Percentiles rank a stretch among this genome's conserved stretches.
These are phyloP conservation scores for Drosophila tristis DNA, from an alignment of 1,140 invertebrate species.

Conservation along the genomic window DNA sequence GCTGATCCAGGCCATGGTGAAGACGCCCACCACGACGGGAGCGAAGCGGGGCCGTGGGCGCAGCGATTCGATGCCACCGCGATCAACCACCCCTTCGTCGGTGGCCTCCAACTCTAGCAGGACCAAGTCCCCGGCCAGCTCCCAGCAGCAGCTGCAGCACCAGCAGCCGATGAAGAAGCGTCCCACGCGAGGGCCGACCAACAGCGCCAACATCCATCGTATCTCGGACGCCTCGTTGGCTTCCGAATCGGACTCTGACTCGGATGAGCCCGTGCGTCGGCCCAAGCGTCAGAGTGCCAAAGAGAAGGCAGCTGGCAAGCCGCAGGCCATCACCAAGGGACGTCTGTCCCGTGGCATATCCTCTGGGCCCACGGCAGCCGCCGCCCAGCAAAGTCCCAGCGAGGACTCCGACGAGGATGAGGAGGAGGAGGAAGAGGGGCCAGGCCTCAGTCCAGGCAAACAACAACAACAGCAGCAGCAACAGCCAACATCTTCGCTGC, in stretches of 20 bases:
- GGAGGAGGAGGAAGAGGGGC: slow-evolving; percentile 37
- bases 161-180: slow-evolving; percentile 65
- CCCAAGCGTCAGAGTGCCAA: slow-evolving; percentile 73
- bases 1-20: slow-evolving; percentile 28
- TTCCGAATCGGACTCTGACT: slow-evolving; percentile 87
- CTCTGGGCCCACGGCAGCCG: slow-evolving; percentile 18
- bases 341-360: slow-evolving; percentile 1
- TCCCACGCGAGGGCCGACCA: slow-evolving; percentile 57
- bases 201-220: slow-evolving; percentile 62
- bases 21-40: slow-evolving; percentile 41
- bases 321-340: slow-evolving; percentile 9
- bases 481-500: slow-evolving; percentile 34
- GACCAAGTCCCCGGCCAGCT: slow-evolving; percentile 87
- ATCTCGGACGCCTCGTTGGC: slow-evolving; percentile 86
- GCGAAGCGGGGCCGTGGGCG: slow-evolving; percentile 84
- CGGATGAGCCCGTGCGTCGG: slow-evolving; percentile 85
- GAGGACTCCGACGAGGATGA: slow-evolving; percentile 62
- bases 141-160: slow-evolving; percentile 84
- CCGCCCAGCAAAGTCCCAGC: slow-evolving; percentile 23
- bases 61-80: slow-evolving; percentile 84
- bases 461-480: slow-evolving; percentile 51
- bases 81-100: slow-evolving; percentile 87
- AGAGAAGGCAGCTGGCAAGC: slow-evolving; percentile 19
- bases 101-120: slow-evolving; percentile 87
- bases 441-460: slow-evolving; percentile 55